Evolutionary conservation across 2,888 invertebrate genomes (phyloP).

Genomic region (Priocnemis perturbator): DNA sequence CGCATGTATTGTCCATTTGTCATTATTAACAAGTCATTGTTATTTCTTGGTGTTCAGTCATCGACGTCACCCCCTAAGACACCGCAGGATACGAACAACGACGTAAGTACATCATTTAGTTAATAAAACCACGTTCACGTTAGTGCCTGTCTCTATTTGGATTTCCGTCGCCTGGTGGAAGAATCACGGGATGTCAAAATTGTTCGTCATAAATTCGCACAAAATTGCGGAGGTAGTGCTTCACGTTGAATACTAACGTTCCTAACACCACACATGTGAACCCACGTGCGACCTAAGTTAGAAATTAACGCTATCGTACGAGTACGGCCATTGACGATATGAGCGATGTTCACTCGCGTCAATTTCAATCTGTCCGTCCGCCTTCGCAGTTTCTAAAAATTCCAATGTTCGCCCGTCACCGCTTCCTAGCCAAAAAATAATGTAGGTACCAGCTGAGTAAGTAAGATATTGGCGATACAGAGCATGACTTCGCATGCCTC

Average conservation of each 20-base stretch:
- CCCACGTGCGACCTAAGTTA: too few species aligned
- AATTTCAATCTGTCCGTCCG: not conserved
- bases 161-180: slow-evolving; percentile 7
- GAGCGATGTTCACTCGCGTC: too few species aligned
- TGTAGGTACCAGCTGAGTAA: slow-evolving; percentile 38
- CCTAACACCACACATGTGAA: too few species aligned
- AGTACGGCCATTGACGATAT: too few species aligned
- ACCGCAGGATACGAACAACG: slow-evolving; percentile 64
- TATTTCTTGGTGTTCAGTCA: slow-evolving; percentile 70
- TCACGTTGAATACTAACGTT: not conserved
- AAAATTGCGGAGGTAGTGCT: not conserved
- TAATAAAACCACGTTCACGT: not conserved
- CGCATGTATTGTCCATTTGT: slow-evolving; percentile 59
- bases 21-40: slow-evolving; percentile 68
- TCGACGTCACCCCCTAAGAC: slow-evolving; percentile 68
- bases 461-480: slow-evolving; percentile 30
- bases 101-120: slow-evolving; percentile 66
- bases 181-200: slow-evolving; percentile 2
- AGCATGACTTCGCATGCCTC: slow-evolving; percentile 52
- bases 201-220: not conserved
- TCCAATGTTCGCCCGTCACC: slow-evolving; percentile 7
- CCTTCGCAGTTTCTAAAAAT: slow-evolving; percentile 3
- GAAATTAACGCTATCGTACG: too few species aligned
- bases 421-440: slow-evolving; percentile 8
- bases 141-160: slow-evolving; percentile 10